phyloP scores from a whole-genome alignment of 2,113 vertebrate species.

The Caranx melampygus region DNA sequence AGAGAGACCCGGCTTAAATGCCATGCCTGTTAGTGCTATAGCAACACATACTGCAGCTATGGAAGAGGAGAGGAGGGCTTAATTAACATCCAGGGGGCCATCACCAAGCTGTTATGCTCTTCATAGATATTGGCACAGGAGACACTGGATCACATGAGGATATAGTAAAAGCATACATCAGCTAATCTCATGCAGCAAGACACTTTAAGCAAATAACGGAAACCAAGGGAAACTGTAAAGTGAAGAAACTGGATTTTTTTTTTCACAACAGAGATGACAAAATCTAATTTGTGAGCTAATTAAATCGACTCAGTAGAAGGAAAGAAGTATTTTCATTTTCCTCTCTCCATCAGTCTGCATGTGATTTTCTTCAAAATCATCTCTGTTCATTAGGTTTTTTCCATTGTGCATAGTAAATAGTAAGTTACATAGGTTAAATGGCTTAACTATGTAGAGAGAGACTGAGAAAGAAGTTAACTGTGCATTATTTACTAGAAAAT shows the following conservation, averaged over 20 bases:
- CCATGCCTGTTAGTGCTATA: slow-evolving; percentile 53
- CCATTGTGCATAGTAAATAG: not conserved
- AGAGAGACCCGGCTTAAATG: slow-evolving; percentile 58
- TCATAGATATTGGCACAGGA: slow-evolving; percentile 40
- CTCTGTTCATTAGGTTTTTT: slow-evolving; percentile 28
- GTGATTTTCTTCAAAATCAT: slow-evolving; percentile 19
- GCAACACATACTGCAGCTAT: slow-evolving; percentile 42
- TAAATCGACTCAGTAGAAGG: slow-evolving; percentile 23
- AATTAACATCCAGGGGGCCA: slow-evolving; percentile 70
- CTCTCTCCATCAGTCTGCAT: not conserved
- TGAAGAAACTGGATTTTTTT: slow-evolving; percentile 5
- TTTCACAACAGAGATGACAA: slow-evolving; percentile 21
- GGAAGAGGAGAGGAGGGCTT: slow-evolving; percentile 49
- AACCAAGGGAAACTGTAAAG: slow-evolving; percentile 28
- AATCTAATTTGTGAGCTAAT: slow-evolving; percentile 48
- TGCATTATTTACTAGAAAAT: not conserved
- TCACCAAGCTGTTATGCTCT: slow-evolving; percentile 55
- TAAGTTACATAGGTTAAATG: not conserved
- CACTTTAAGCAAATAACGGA: slow-evolving; percentile 17
- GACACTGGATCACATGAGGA: slow-evolving; percentile 47
- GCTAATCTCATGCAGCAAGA: slow-evolving; percentile 37
- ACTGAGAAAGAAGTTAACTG: not conserved
- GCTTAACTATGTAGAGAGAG: no score
- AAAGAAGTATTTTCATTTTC: slow-evolving; percentile 24
- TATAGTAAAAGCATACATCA: slow-evolving; percentile 27